Evolutionary conservation across 1,140 invertebrate species (phyloP), one percentile per base, ranked within the genome.

Genomic region (Zaprionus gabonicus): DNA sequence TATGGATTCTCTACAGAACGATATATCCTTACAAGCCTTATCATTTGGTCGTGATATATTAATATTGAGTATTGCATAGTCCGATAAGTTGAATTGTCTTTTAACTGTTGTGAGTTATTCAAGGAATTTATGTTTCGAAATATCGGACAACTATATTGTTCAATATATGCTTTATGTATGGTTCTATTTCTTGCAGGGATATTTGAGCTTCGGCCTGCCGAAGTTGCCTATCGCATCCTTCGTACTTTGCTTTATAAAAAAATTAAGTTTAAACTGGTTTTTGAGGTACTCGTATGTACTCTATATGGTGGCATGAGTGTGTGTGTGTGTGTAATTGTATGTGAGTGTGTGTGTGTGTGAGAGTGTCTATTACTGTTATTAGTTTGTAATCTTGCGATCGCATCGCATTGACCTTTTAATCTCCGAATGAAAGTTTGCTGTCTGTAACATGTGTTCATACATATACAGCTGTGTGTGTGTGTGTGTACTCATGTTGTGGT

Each of bases 391-490:
- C 10, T 7, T 56, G 71, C 64, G 59, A 67, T 60, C 60, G 71
- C 60, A 68, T 73, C 68, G 57, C 62, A 74, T 74, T 57, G 51
- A 75, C 49, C 23, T 75, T 74, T 49, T 62, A 57, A 15, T 70
- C 28, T 57, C 31, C 56, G 59, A 34, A 55, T 38, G 13, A 27
- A 13, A 56, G 13, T 41, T 36, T 34, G 20, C 6, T 67, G 10
- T n/a, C 20, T 34, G 7, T 34, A 23, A 23, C 23, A 23, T 23
- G 62, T 71, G 28, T 58, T 34, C 31, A 65, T 69, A 28, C 60
- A 59, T 64, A 25, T 57, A 46, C 60, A n/a, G 46, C 17, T 25
- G 55, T 44, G n/a, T 66, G n/a, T 36, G 28, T 55, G 55, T 44
- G n/a, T 66, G n/a, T 36, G 28, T 55, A 57, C 58, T 44, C 62